phyloP scores from a whole-genome alignment of 2,797 vertebrate species.

The Lemur catta region DNA sequence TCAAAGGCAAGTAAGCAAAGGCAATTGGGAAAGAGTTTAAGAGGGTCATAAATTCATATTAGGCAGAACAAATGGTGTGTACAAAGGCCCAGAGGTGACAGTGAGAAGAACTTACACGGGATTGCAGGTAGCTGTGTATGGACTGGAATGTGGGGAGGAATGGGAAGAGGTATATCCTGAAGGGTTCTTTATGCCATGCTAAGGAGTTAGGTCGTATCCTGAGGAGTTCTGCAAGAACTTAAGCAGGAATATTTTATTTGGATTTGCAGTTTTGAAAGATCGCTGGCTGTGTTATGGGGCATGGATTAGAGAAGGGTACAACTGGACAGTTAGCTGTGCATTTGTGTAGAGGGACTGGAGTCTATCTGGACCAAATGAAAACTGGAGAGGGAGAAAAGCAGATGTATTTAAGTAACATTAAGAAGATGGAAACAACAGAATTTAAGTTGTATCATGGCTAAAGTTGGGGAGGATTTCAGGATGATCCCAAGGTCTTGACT shows the following conservation, averaged over 20 bases:
- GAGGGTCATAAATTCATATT: not conserved
- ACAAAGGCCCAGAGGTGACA: not conserved
- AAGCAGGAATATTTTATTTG: not conserved
- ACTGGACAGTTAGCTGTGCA: not conserved
- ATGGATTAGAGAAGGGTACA: not conserved
- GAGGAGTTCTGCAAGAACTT: not conserved
- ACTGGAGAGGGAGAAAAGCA: not conserved
- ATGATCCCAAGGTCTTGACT: not conserved
- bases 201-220: not conserved
- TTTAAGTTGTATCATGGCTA: not conserved
- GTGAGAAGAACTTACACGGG: not conserved
- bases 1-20: not conserved
- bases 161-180: not conserved
- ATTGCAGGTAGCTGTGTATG: not conserved
- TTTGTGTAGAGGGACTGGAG: not conserved
- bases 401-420: not conserved
- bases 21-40: not conserved
- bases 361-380: not conserved
- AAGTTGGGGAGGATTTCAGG: not conserved
- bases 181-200: not conserved
- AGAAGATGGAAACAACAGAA: not conserved
- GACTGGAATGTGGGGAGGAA: not conserved
- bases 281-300: not conserved
- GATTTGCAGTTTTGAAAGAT: not conserved
- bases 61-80: not conserved